Evolutionary conservation across 2,888 invertebrate genomes (phyloP), one percentile per base, ranked within the genome.

Genomic region (Agrilus biguttatus): DNA sequence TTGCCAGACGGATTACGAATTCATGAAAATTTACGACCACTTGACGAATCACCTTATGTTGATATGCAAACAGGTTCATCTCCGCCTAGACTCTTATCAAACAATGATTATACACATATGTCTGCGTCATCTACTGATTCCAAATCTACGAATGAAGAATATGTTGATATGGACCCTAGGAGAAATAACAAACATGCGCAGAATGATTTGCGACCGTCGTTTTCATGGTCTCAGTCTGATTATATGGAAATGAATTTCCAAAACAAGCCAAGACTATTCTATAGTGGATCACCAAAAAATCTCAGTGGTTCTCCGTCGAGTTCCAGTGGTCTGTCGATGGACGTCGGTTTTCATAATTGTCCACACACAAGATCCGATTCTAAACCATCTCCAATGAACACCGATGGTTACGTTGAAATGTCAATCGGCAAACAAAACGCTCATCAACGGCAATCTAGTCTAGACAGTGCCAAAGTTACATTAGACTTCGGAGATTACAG

Each of bases 401-500:
- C 69, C 2, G 78, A 78, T 37, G 79, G 78, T 28, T 80, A 80
- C 57, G 76, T 80, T 33, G 78, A 79, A 55, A 80, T 80, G 80
- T 70, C 71, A 1, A 36, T 76, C 67, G 63, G 70, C 60, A 54
- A 56, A 56, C 10, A 60, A 62, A 44, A 61, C 57, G 36, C 34
- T 33, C 45, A 46, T 28, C 45, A 49, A 36, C 43, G 60, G 13
- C 58, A 62, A 50, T 58, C 58, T 48, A 59, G 61, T 49, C 51
- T 61, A 38, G 62, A 61, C 37, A 56, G 59, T 38, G 54, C 49
- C 28, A 56, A 56, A 41, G 53, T 52, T 14, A 48, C 46, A 41
- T 48, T 50, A 36, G 48, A 45, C 39, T 50, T 47, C 19, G 52
- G 42, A 43, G 73, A 75, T 48, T 75, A 75, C 51, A 68, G 73